Evolutionary conservation across 2,113 vertebrate genomes (phyloP), one percentile per base, ranked within the genome.

Genomic region (Rutilus rutilus): DNA sequence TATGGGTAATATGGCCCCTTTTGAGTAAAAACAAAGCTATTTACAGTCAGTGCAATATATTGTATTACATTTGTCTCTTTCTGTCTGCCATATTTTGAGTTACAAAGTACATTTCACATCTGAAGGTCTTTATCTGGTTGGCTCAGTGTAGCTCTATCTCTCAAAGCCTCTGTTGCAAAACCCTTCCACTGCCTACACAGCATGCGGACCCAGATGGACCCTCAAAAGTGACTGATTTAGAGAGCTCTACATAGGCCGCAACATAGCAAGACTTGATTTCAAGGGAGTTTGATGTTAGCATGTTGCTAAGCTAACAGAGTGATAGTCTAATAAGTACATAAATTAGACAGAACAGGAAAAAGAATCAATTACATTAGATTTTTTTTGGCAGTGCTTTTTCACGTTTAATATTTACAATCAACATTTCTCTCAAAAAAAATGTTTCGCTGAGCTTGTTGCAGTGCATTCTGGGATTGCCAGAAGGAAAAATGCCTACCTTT

Each of bases 1-100:
- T 50, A 60, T 30, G 64, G 82, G 59, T 76, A 82, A 81, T 73
- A 76, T 30, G 75, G 82, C 69, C 76, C 75, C n/a, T 88, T 62
- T 60, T 30, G 80, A 84, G 27, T 76, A 86, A 86, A 45, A 86
- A 75, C 54, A 82, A 82, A 86, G 6, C 62, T 47, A 12, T 17
- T 17, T 73, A 78, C 75, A 54, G 73, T n/a, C 30, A 47, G 27
- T 33, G 10, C 19, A 45, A 60, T 21, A 73, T 47, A 33, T 60
- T 36, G 15, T 59, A 27, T 59, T 21, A 19, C 47, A 25, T 39
- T 17, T 39, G 67, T 67, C 39, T 21, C 10, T 36, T 33, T 3
- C 11, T 50, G 47, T n/a, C 14, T 25, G 19, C 23, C 14, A 2
- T 73, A 67, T 81, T 52, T 50, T 21, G 6, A 23, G 25, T 67